phyloP scores from a whole-genome alignment of 37 sponge, comb jelly and placozoan genomes.

The Geodia barretti region DNA sequence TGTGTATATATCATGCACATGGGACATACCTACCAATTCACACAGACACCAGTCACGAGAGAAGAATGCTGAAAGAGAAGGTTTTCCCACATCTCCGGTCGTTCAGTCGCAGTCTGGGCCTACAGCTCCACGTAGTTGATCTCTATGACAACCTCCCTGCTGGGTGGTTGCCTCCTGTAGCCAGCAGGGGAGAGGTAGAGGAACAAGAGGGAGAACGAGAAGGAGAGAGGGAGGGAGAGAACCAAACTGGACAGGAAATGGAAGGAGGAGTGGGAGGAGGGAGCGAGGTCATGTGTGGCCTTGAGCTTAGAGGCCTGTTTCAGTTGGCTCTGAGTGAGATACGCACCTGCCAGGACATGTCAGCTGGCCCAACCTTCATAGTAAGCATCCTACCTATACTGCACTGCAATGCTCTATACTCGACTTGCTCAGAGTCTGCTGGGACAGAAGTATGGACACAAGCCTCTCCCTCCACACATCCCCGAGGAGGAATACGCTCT shows the following conservation, averaged over 20 bases:
- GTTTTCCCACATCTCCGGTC: constrained; percentile 52
- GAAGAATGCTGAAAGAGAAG: constrained; percentile 13
- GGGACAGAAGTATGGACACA: constrained; percentile 75
- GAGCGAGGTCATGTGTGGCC: neutral
- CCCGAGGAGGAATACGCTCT: constrained; percentile 53
- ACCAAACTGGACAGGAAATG: neutral
- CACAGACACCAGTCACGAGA: constrained; percentile 24
- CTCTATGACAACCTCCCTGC: constrained; percentile 9
- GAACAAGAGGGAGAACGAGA: neutral
- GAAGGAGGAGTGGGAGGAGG: neutral
- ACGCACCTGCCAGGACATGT: constrained; percentile 59
- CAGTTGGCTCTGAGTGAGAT: constrained; percentile 60
- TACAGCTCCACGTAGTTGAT: constrained; percentile 77
- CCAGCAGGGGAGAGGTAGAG: no score
- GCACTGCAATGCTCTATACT: neutral
- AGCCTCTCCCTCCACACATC: constrained; percentile 38
- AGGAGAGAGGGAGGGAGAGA: neutral
- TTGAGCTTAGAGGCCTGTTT: constrained; percentile 34
- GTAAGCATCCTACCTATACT: constrained; percentile 28
- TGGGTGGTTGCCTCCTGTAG: no score
- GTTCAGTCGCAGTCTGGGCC: constrained; percentile 58
- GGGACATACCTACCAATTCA: neutral
- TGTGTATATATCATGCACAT: no score
- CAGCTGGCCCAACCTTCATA: constrained; percentile 75
- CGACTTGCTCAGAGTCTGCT: constrained; percentile 60